Base-by-base conservation (phyloP, 2,113 vertebrate species). In the Tichodroma muraria region DNA sequence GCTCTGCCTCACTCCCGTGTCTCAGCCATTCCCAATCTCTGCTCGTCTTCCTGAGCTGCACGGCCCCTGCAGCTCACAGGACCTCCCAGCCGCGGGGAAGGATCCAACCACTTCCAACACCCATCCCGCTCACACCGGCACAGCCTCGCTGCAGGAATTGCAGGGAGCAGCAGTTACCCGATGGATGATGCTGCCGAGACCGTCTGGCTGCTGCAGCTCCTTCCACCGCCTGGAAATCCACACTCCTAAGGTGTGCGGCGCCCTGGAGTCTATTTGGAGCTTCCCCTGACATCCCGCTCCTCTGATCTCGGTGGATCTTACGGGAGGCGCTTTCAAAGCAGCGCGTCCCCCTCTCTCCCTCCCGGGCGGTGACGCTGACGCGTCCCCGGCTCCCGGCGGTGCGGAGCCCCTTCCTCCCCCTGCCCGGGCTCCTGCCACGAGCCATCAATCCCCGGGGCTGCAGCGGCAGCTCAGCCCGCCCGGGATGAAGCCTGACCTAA, bases 401-500 rank as follows among this genome's bases (percentile, higher is more conserved):
- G 66, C 76, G 1, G 47, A 78, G 49, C 72, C 73, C 42, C 63
- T 35, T 42, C 81, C 83, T 80, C 54, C 78, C 69, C 79, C 57
- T 81, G 78, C 73, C 78, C 15, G 1, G 63, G 52, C 5, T 11
- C 15, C 92, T 93, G 92, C 90, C 92, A 66, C 14, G 2, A 35
- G 17, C 70, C 95, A 53, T 75, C 96, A 73, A 40, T 91, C 83
- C 90, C 86, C 5, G 21, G 77, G 83, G 50, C 75, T 78, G 81
- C 90, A 49, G 88, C 3, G 5, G 28, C 42, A 56, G 83, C 63
- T 70, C 76, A 94, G 90, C 88, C n/a, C 33, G 54, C 63, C 83
- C 8, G 21, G 50, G 88, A 96, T 61, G 83, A 69, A 83, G 86
- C 73, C 70, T 97, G 97, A 95, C 96, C 97, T 96, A 95, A 96